Base-by-base conservation (phyloP, 2,888 invertebrate species). In the Alentia gelatinosa region DNA sequence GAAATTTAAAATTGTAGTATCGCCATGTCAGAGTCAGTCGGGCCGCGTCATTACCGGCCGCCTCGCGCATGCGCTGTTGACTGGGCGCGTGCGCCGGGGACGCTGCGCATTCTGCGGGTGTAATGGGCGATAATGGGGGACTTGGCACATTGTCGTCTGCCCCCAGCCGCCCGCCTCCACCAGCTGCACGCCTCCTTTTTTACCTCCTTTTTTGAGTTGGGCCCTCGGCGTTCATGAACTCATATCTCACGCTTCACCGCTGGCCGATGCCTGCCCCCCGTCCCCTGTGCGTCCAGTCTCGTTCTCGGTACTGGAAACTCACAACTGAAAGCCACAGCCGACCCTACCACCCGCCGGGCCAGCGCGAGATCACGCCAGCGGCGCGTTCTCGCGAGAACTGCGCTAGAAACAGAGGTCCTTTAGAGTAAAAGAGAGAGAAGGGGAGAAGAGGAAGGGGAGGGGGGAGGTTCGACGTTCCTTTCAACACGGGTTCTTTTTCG, bases 1-100 rank as follows among this genome's bases (percentile, higher is more conserved):
- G 86, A 86, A 86, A 86, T 86, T 86, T 47, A 86, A 86, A 86
- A 86, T 86, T 86, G 86, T 86, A 50, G 86, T 86, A 86, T 86
- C 86, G 50, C 86, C 86, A 47, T 86, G 86, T 42, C 86, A n/a
- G 47, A 86, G 86, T 86, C 86, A 86, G 86, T 26, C 12, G 15
- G 86, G 33, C 33, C 42, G 33, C 7, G 47, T 86, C 86, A 42
- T 86, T 35, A 86, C 50, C 30, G n/a, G n/a, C n/a, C n/a, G n/a
- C n/a, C n/a, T n/a, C n/a, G 42, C 86, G 86, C 86, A 86, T 86
- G 86, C 86, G 47, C 50, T 47, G 86, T 47, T 86, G 86, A 86
- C 33, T 26, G 47, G 26, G 86, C 86, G 86, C 86, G 86, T 86
- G 86, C 47, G 86, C 86, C n/a, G 12, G 35, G 30, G 47, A 86